Percentiles rank a stretch among this genome's conserved stretches.
These are phyloP conservation scores for Malaclemys terrapin DNA, from an alignment of 2,113 vertebrate genomes.

Conservation along the genomic window DNA sequence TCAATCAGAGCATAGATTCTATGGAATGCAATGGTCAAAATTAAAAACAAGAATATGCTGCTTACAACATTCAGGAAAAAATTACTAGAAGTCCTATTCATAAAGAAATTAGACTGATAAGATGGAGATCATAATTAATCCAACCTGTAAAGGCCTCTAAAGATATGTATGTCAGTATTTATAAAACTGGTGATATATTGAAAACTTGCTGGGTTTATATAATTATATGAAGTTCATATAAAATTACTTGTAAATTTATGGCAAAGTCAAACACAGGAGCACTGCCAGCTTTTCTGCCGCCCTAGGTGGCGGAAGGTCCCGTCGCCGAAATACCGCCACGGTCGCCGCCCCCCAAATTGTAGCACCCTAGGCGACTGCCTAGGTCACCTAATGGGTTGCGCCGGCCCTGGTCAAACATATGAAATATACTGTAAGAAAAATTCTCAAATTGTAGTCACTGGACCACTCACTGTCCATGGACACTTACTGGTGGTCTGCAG, in stretches of 20 bases:
- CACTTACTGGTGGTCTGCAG: not conserved
- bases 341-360: too few relatives aligned
- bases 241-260: not conserved
- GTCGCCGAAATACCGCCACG: too few relatives aligned
- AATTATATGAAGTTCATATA: not conserved
- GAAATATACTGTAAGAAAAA: not conserved
- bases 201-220: accelerated
- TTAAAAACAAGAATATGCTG: not conserved
- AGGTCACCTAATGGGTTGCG: too few relatives aligned
- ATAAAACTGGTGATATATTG: not conserved
- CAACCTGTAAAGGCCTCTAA: not conserved
- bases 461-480: not conserved
- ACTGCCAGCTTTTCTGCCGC: too few relatives aligned
- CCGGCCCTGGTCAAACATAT: too few relatives aligned
- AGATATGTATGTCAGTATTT: not conserved
- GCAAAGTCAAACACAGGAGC: too few relatives aligned
- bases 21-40: accelerated
- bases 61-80: not conserved
- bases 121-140: not conserved
- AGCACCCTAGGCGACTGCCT: too few relatives aligned
- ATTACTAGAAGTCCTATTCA: not conserved
- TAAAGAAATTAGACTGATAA: not conserved
- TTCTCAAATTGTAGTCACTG: not conserved
- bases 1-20: not conserved
- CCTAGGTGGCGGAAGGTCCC: too few relatives aligned